phyloP scores from a whole-genome alignment of 2,797 vertebrate species.

The Meda fulgida region DNA sequence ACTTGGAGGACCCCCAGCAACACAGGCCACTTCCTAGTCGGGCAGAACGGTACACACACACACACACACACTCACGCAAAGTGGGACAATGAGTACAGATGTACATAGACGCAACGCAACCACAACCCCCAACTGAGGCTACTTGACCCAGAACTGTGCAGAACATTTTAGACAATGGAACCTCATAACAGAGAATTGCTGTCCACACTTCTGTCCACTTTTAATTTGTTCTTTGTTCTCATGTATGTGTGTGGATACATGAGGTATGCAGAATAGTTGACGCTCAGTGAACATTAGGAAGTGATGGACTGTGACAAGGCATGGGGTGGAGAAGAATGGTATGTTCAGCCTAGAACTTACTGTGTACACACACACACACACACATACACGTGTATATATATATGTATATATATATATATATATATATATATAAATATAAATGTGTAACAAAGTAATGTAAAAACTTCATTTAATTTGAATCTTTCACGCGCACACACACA shows the following conservation, averaged over 20 bases:
- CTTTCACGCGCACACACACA: too few relatives aligned
- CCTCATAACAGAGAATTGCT: constrained; percentile 24
- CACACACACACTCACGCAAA: constrained; percentile 53
- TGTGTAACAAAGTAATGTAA: neutral
- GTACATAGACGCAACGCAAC: neutral
- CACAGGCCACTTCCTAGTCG: constrained; percentile 77
- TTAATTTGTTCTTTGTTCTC: neutral
- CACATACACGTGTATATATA: too few relatives aligned
- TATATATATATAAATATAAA: too few relatives aligned
- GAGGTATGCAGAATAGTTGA: constrained; percentile 30
- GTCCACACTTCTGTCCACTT: constrained; percentile 18
- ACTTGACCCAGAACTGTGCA: constrained; percentile 42
- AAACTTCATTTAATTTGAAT: neutral
- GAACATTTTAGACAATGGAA: constrained; percentile 33
- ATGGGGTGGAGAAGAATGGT: constrained; percentile 25
- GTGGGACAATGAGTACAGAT: constrained; percentile 20
- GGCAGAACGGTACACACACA: constrained; percentile 76
- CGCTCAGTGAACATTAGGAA: constrained; percentile 28
- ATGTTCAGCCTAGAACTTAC: neutral
- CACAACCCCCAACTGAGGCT: constrained; percentile 36
- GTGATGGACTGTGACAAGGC: constrained; percentile 51
- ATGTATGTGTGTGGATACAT: neutral
- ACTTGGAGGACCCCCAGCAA: constrained; percentile 75
- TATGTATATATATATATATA: too few relatives aligned
- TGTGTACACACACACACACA: neutral